Evolutionary conservation across 2,888 invertebrate genomes (phyloP).

Genomic region (Nymphalis c-album): DNA sequence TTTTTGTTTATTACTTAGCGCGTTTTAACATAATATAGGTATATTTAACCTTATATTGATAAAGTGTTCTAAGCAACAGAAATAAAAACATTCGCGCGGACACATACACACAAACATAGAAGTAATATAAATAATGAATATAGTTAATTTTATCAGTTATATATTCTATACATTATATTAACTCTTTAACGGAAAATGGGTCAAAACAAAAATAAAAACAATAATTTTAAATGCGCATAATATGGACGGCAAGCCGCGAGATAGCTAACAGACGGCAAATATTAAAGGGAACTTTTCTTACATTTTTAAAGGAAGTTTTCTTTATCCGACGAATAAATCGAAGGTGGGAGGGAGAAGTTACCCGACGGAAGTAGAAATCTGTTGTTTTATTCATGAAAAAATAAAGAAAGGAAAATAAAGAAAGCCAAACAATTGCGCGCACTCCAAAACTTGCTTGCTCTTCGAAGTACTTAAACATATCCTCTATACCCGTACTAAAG

Average conservation of each 20-base stretch:
- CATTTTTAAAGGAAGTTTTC: slow-evolving; percentile 79
- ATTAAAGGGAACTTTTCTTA: slow-evolving; percentile 77
- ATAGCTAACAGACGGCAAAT: slow-evolving; percentile 77
- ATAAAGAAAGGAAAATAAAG: slow-evolving; percentile 70
- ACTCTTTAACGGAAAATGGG: slow-evolving; percentile 32
- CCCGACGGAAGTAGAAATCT: slow-evolving; percentile 74
- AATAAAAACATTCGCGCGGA: too few relatives aligned
- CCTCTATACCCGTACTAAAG: slow-evolving; percentile 40
- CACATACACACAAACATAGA: not conserved
- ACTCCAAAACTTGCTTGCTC: slow-evolving; percentile 47
- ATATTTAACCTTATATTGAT: too few relatives aligned
- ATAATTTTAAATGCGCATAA: slow-evolving; percentile 73
- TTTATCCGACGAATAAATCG: slow-evolving; percentile 80
- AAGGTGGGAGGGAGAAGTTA: slow-evolving; percentile 78
- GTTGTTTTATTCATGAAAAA: slow-evolving; percentile 82
- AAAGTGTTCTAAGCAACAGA: too few relatives aligned
- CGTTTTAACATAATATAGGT: too few relatives aligned
- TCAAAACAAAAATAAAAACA: slow-evolving; percentile 54
- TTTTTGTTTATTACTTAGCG: too few relatives aligned
- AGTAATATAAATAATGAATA: not conserved
- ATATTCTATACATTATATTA: slow-evolving; percentile 2
- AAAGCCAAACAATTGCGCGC: slow-evolving; percentile 56
- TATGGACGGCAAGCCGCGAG: slow-evolving; percentile 63
- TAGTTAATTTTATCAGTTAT: not conserved
- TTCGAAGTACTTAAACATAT: slow-evolving; percentile 48